Evolutionary conservation across 2,797 vertebrate species (phyloP).

Genomic region (Girardinus metallicus): DNA sequence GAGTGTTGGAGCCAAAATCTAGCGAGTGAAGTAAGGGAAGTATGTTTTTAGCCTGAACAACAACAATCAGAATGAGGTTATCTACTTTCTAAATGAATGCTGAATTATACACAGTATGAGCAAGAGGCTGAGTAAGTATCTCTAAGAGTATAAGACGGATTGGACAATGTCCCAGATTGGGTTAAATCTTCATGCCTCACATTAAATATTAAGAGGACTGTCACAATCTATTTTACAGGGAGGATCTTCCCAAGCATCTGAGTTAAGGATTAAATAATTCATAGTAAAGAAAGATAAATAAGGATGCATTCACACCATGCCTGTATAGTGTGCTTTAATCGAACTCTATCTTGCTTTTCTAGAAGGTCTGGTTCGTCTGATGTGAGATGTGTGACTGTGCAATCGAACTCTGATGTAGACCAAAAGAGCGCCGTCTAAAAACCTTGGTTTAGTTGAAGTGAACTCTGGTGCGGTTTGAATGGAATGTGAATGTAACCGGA

Average conservation of each 20-base stretch:
- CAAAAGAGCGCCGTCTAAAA: too few relatives aligned
- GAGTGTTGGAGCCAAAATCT: not conserved
- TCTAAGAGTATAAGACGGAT: not conserved
- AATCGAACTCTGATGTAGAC: too few relatives aligned
- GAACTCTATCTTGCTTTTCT: too few relatives aligned
- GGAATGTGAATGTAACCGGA: too few relatives aligned
- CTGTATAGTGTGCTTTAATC: too few relatives aligned
- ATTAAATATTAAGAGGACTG: not conserved
- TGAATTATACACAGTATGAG: not conserved
- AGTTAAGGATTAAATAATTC: not conserved
- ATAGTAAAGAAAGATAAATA: not conserved
- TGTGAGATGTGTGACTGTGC: too few relatives aligned
- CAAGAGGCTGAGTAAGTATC: not conserved
- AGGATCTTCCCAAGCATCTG: not conserved
- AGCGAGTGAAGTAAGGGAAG: not conserved
- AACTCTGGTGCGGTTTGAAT: too few relatives aligned
- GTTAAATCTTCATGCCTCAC: not conserved
- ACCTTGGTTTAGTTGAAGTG: too few relatives aligned
- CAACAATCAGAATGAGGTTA: not conserved
- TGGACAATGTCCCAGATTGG: not conserved
- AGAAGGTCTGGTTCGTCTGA: too few relatives aligned
- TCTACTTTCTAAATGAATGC: not conserved
- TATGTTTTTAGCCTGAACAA: not conserved
- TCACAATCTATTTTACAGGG: not conserved
- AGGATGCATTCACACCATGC: too few relatives aligned